Evolutionary conservation across 2,797 vertebrate genomes (phyloP).

Genomic region (Cephalopachus bancanus): DNA sequence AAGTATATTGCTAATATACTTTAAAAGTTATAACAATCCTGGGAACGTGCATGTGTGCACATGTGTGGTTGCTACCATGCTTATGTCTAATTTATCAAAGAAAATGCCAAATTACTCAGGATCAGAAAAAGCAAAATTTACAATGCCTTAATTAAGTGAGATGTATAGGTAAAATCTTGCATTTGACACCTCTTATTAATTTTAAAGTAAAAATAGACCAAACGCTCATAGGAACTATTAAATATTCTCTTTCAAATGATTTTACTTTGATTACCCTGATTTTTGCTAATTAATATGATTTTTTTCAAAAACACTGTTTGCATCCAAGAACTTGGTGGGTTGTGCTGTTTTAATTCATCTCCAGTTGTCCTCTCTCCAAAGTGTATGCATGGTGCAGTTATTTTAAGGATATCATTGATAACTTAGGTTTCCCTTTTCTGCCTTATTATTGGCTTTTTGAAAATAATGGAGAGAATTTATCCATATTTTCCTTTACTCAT

Average conservation of each 20-base stretch:
- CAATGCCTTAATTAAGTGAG: not conserved
- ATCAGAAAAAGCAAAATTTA: not conserved
- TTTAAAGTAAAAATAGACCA: not conserved
- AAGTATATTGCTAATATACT: not conserved
- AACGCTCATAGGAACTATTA: not conserved
- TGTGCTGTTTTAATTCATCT: not conserved
- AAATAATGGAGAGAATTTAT: not conserved
- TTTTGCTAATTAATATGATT: not conserved
- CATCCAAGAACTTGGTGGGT: not conserved
- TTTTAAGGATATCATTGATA: not conserved
- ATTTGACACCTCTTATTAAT: not conserved
- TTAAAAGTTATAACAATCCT: not conserved
- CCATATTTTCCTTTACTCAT: not conserved
- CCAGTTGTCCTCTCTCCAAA: not conserved
- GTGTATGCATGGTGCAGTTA: not conserved
- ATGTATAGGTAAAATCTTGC: not conserved
- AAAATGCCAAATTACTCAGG: constrained; percentile 30
- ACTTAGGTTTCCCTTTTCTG: not conserved
- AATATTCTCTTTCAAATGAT: constrained; percentile 39
- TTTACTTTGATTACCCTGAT: not conserved
- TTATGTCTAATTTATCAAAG: constrained; percentile 64
- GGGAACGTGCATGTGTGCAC: not conserved
- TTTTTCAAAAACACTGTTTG: not conserved
- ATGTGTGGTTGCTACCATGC: not conserved
- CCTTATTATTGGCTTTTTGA: not conserved